Conservation (phyloP, 2,888 invertebrate genomes). For the Brachyptera risi region DNA sequence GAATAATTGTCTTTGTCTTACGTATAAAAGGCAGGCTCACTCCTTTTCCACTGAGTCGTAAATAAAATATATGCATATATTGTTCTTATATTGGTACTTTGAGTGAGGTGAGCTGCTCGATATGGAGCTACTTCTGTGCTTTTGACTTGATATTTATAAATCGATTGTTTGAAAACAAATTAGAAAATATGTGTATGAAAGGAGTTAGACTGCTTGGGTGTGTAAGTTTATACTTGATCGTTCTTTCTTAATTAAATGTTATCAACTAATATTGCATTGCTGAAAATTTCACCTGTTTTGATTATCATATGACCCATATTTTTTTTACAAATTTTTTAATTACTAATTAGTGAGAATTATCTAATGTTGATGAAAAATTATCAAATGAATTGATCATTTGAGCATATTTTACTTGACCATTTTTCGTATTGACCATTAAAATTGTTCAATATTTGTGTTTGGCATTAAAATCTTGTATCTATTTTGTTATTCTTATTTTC, state of each 20-base stretch:
- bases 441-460: too few species aligned
- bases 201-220: slow-evolving; percentile 33
- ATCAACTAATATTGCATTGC: slow-evolving; percentile 15
- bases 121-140: slow-evolving; percentile 19
- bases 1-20: slow-evolving; percentile 15
- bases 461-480: too few species aligned
- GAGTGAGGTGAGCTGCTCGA: slow-evolving; percentile 4
- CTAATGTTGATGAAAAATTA: too few species aligned
- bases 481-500: too few species aligned
- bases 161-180: slow-evolving; percentile 21
- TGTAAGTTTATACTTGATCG: slow-evolving; percentile 27
- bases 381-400: too few species aligned
- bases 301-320: neutral
- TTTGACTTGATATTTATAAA: slow-evolving; percentile 26
- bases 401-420: too few species aligned
- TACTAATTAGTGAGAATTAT: too few species aligned
- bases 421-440: too few species aligned
- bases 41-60: too few species aligned
- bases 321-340: neutral
- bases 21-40: slow-evolving; percentile 32
- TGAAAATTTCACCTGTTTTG: slow-evolving; percentile 27
- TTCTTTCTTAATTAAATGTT: slow-evolving; percentile 23
- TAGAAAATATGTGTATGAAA: slow-evolving; percentile 26
- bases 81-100: neutral
- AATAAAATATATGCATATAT: too few species aligned